These are phyloP conservation scores for Anser brachyrhynchus DNA, from an alignment of 2,113 vertebrate species.

Conservation along the genomic window DNA sequence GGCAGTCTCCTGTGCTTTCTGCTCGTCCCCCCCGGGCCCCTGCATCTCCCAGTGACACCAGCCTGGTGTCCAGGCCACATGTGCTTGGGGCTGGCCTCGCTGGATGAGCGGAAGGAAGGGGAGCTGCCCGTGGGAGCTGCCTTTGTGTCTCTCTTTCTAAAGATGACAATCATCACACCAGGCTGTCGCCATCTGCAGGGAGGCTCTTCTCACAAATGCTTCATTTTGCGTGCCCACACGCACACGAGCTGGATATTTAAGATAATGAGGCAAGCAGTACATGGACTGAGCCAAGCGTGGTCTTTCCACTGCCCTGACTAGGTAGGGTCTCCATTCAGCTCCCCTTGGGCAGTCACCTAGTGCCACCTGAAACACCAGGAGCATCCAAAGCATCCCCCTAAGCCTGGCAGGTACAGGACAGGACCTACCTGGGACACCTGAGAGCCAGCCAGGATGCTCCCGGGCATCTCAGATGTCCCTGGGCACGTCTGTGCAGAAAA, in stretches of 20 bases:
- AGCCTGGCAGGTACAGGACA: background rate
- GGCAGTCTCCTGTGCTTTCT: background rate
- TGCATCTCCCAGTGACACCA: background rate
- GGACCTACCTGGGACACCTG: background rate
- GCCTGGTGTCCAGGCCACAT: background rate
- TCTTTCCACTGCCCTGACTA: background rate
- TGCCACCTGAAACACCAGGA: background rate
- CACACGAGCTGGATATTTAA: accelerated
- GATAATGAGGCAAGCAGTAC: accelerated
- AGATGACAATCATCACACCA: background rate
- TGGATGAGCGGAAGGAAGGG: background rate
- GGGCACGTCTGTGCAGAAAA: background rate
- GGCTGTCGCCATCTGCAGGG: background rate
- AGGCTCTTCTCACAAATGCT: background rate
- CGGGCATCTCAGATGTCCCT: background rate
- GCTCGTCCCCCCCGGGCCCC: background rate
- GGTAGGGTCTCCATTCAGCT: background rate
- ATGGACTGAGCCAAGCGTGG: accelerated
- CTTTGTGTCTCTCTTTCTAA: background rate
- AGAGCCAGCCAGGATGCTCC: background rate
- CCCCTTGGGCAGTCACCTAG: background rate
- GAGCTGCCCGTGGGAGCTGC: background rate
- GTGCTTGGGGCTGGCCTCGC: background rate
- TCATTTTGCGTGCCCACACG: background rate
- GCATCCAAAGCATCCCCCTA: background rate